These are phyloP conservation scores for Mythimna pallens DNA, from an alignment of 2,888 invertebrate species.

Conservation along the genomic window DNA sequence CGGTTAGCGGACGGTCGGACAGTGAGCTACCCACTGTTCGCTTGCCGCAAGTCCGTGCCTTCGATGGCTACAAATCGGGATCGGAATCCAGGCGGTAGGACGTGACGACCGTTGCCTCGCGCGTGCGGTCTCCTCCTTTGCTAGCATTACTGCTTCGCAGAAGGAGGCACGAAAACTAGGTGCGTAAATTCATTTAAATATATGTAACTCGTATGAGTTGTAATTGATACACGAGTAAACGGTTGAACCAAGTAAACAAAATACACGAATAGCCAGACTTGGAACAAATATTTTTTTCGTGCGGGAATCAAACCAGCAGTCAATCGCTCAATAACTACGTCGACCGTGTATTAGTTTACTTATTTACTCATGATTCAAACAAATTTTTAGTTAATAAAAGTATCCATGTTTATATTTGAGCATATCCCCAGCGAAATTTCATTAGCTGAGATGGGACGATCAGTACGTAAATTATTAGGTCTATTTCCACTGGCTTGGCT, in stretches of 20 bases:
- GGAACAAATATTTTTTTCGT: neutral
- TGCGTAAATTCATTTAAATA: too few species aligned
- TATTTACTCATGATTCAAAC: constrained; percentile 7
- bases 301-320: neutral
- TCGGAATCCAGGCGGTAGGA: too few species aligned
- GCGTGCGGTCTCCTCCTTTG: too few species aligned
- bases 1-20: too few species aligned
- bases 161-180: too few species aligned
- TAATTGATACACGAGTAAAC: neutral
- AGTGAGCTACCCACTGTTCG: too few species aligned
- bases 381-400: constrained; percentile 10
- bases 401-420: constrained; percentile 12
- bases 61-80: too few species aligned
- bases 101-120: too few species aligned
- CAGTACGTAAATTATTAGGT: constrained; percentile 47
- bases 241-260: neutral
- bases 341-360: neutral
- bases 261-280: neutral
- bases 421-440: constrained; percentile 23
- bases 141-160: too few species aligned
- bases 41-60: too few species aligned
- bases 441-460: constrained; percentile 37
- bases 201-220: too few species aligned
- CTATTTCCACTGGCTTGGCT: constrained; percentile 32
- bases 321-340: neutral